These are phyloP conservation scores for Chloebia gouldiae DNA, from an alignment of 2,113 vertebrate genomes.

Conservation along the genomic window DNA sequence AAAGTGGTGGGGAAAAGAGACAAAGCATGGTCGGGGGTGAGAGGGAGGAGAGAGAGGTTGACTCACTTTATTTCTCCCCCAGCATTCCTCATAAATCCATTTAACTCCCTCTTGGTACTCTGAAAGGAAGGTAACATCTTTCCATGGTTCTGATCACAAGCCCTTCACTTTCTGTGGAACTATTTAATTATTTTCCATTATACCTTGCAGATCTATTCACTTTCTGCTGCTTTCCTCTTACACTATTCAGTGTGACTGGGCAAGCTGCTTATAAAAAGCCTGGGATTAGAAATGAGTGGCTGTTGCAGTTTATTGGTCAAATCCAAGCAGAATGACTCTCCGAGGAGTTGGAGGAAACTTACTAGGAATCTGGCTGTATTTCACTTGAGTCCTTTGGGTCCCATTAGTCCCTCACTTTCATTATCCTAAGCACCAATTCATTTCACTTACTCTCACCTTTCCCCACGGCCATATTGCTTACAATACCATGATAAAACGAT, in stretches of 20 bases:
- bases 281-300: background rate
- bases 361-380: background rate
- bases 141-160: background rate
- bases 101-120: background rate
- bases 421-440: constrained; percentile 62
- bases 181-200: background rate
- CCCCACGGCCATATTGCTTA: background rate
- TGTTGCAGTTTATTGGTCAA: constrained; percentile 27
- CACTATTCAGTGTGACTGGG: background rate
- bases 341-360: constrained; percentile 6
- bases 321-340: constrained; percentile 17
- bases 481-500: background rate
- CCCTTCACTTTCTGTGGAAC: background rate
- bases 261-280: constrained; percentile 18
- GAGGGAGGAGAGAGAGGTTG: background rate
- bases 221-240: background rate
- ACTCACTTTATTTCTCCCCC: background rate
- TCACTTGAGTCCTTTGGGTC: constrained; percentile 15
- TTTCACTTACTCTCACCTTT: constrained; percentile 55
- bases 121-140: background rate
- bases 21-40: background rate
- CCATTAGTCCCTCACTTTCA: constrained; percentile 40
- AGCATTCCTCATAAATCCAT: background rate
- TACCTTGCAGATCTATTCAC: background rate
- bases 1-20: background rate